Evolutionary conservation across 2,888 invertebrate genomes (phyloP).

Genomic region (Coelogynopora nodosa): DNA sequence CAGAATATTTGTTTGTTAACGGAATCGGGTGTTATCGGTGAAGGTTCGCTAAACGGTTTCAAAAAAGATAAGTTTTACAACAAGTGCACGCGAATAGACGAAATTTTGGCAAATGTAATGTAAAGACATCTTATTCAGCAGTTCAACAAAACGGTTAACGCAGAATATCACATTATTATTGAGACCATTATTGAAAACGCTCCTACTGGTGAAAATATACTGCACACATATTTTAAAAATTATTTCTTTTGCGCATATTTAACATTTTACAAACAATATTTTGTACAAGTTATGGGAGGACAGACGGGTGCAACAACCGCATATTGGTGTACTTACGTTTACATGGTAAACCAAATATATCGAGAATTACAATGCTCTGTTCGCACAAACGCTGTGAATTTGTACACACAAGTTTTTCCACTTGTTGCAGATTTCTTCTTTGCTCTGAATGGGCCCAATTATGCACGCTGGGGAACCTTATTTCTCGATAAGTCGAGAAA

Average conservation of each 20-base stretch:
- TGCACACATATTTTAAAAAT: background rate
- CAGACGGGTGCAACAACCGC: constrained; percentile 43
- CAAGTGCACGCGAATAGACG: background rate
- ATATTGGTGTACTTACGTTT: constrained; percentile 45
- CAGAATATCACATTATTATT: too few relatives aligned
- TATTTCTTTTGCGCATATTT: too few relatives aligned
- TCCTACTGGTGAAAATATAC: background rate
- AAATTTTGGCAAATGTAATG: background rate
- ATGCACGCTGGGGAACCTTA: constrained; percentile 42
- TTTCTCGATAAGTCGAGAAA: constrained; percentile 43
- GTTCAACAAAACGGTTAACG: background rate
- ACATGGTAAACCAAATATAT: constrained; percentile 44
- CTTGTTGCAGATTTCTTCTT: constrained; percentile 38
- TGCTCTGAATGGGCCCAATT: constrained; percentile 44
- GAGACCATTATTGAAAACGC: background rate
- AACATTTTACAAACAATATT: background rate
- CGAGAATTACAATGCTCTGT: constrained; percentile 39
- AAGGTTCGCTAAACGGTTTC: background rate
- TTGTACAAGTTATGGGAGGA: background rate
- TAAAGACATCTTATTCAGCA: background rate
- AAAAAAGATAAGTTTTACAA: background rate
- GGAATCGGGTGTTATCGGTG: background rate
- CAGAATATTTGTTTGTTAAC: background rate
- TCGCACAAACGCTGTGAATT: constrained; percentile 41
- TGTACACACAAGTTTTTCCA: constrained; percentile 39